Base-by-base conservation (phyloP, 2,113 vertebrate genomes). In the Oreotrochilus melanogaster region DNA sequence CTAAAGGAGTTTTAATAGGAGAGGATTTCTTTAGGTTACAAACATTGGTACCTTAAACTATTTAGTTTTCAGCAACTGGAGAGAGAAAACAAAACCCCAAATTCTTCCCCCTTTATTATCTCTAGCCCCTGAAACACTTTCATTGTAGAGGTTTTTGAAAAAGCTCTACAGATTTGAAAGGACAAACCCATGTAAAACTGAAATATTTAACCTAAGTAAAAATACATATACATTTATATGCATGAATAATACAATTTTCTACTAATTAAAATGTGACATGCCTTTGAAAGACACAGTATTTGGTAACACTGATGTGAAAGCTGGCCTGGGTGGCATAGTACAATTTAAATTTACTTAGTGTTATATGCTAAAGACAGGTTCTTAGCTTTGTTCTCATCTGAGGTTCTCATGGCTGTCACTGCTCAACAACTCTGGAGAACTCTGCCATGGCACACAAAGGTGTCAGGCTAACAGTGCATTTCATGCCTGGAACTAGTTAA, bases 21-120 rank as follows among this genome's bases (percentile, higher is more conserved):
- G 4, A 48, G 2, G 1, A 0, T 2, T 56, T 62, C 67, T 45
- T 35, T 1, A 53, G 3, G 5, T 64, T n/a, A 47, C 30, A 33
- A 67, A 65, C 7, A 22, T 2, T 11, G 8, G 9, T 28, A 45
- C 21, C 10, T 39, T 8, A 71, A 89, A 87, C 60, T 6, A 15
- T n/a, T 37, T 56, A 12, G 4, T 73, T 88, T 83, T 64, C 21
- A 51, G 5, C 8, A 86, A 50, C 14, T 47, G 13, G 9, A 27
- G 22, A 87, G 18, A 37, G 23, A 75, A 85, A 81, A 37, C 5
- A 81, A 45, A 73, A 24, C 12, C 7, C 2, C 37, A 27, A 64
- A 54, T 61, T 65, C 10, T 70, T 53, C 16, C 19, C 1, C 45
- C 54, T 47, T 53, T 84, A 64, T 65, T 4, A 37, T 69, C 24